phyloP scores from a whole-genome alignment of 1,140 invertebrate genomes.

The Bombus ignitus region DNA sequence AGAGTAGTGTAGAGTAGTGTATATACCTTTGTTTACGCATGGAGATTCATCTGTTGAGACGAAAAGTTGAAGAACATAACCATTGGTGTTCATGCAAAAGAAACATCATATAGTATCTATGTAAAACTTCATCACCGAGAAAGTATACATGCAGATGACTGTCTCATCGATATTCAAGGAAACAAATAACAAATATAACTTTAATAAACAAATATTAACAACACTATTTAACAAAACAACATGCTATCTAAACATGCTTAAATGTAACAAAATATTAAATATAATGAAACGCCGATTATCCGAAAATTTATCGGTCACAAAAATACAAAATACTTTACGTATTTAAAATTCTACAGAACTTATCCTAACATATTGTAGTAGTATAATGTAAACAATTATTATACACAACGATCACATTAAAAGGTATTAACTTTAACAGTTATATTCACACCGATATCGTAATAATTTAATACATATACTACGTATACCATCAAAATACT shows the following conservation, averaged over 20 bases:
- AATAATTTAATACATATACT: not conserved
- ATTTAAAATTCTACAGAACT: not conserved
- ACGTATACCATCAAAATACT: not conserved
- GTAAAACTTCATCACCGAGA: conserved; percentile 43
- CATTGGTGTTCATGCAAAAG: conserved; percentile 80
- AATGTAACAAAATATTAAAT: not conserved
- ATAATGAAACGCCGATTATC: not conserved
- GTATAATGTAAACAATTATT: no score
- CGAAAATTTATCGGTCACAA: not conserved
- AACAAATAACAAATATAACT: conserved; percentile 41
- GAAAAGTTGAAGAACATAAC: conserved; percentile 76
- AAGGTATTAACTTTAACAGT: not conserved
- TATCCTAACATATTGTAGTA: no score
- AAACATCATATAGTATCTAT: conserved; percentile 75
- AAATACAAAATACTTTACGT: not conserved
- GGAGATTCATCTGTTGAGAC: conserved; percentile 78
- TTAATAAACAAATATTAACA: conserved; percentile 22
- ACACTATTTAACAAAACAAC: conserved; percentile 4
- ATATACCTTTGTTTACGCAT: conserved; percentile 79
- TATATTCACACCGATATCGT: not conserved
- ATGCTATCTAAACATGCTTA: not conserved
- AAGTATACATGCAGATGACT: conserved; percentile 32
- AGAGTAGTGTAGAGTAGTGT: conserved; percentile 66
- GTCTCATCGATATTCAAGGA: conserved; percentile 4
- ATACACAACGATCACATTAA: no score